phyloP scores from a whole-genome alignment of 2,797 vertebrate genomes.

The Streptopelia turtur region DNA sequence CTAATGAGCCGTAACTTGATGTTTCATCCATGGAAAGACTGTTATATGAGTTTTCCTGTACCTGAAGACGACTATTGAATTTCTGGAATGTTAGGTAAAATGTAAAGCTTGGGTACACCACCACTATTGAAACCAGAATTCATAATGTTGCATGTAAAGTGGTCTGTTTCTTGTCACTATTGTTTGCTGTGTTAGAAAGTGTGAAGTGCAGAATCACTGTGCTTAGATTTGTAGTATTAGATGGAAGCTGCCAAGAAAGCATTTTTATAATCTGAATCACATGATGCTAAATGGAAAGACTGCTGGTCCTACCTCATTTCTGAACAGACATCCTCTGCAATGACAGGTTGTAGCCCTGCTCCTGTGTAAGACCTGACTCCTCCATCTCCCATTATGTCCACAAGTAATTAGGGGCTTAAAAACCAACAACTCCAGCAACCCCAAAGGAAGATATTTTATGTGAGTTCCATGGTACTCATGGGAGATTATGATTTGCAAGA shows the following conservation, averaged over 20 bases:
- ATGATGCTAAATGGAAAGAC: neutral
- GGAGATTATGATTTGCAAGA: neutral
- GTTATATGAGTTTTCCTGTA: neutral
- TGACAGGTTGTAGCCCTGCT: neutral
- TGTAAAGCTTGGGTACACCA: neutral
- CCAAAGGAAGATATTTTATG: neutral
- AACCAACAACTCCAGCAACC: neutral
- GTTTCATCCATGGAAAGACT: neutral
- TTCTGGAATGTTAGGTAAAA: neutral
- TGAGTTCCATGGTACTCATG: neutral
- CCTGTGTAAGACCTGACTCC: neutral
- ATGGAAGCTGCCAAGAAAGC: neutral
- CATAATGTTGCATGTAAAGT: neutral
- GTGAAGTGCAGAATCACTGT: neutral
- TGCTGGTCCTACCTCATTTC: neutral
- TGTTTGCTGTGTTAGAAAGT: neutral
- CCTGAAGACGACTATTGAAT: neutral
- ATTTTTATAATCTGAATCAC: neutral
- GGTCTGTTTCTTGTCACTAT: neutral
- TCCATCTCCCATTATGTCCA: neutral
- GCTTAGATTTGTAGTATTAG: slow-evolving; percentile 4
- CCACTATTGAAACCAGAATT: neutral
- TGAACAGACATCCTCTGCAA: neutral
- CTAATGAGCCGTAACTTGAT: rapidly evolving
- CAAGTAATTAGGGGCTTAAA: neutral